These are phyloP conservation scores for Anthonomus grandis DNA, from an alignment of 1,140 invertebrate genomes.

Conservation along the genomic window DNA sequence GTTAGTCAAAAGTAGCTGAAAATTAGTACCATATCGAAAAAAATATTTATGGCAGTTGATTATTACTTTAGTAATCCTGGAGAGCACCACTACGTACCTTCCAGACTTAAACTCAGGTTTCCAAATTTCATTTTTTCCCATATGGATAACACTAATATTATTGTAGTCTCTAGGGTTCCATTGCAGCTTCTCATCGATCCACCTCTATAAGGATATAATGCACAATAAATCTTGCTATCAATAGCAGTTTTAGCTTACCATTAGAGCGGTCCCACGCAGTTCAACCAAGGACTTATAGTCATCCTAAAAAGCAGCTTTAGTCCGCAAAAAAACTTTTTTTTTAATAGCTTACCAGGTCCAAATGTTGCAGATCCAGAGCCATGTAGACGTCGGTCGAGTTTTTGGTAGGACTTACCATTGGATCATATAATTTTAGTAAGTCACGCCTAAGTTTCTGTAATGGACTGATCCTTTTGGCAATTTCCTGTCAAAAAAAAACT, in stretches of 20 bases:
- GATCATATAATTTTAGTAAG: constrained; percentile 41
- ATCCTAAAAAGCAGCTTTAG: constrained; percentile 45
- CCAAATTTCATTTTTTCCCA: constrained; percentile 48
- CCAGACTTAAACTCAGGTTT: constrained; percentile 47
- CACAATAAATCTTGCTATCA: background rate
- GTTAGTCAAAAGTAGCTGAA: too few relatives aligned
- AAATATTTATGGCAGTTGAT: too few relatives aligned
- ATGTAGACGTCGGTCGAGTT: constrained; percentile 34
- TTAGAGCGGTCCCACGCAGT: constrained; percentile 30
- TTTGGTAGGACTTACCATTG: constrained; percentile 36
- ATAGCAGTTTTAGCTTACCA: constrained; percentile 39
- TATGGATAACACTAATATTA: constrained; percentile 39
- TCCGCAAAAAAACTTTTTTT: too few relatives aligned
- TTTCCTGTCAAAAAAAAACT: constrained; percentile 27
- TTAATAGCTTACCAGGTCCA: constrained; percentile 25
- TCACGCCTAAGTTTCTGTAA: constrained; percentile 36
- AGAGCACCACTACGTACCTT: constrained; percentile 46
- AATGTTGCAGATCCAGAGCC: constrained; percentile 27
- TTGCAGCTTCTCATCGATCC: constrained; percentile 46
- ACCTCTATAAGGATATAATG: constrained; percentile 39
- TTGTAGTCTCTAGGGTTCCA: constrained; percentile 46
- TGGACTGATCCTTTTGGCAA: constrained; percentile 35
- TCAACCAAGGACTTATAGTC: constrained; percentile 36
- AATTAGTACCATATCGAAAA: too few relatives aligned
- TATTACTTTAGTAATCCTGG: too few relatives aligned